Evolutionary conservation across 2,113 vertebrate genomes (phyloP).

Genomic region (Paracanthobrama guichenoti): DNA sequence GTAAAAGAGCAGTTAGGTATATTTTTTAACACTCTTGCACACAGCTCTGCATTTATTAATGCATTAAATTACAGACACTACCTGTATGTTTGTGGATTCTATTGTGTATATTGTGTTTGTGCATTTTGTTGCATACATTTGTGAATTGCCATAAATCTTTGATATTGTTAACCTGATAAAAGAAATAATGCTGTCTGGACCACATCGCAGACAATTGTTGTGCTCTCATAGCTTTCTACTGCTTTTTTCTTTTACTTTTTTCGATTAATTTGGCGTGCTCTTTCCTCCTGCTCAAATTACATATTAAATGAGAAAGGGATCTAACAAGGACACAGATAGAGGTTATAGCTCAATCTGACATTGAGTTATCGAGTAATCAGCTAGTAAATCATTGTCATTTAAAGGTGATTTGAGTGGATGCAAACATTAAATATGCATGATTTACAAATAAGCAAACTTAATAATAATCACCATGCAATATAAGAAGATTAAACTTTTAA

Average conservation of each 20-base stretch:
- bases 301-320: neutral
- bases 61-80: neutral
- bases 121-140: neutral
- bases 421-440: conserved; percentile 12
- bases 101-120: neutral
- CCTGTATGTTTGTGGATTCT: neutral
- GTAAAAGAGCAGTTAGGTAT: neutral
- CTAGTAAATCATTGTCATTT: neutral
- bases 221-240: neutral
- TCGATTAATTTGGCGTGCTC: neutral
- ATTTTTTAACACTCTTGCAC: neutral
- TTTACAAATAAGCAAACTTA: neutral
- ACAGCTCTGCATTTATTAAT: neutral
- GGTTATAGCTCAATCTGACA: neutral
- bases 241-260: neutral
- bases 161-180: conserved; percentile 2
- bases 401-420: neutral
- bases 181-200: neutral
- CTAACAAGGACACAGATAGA: neutral
- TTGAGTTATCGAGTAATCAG: neutral
- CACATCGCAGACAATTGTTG: neutral
- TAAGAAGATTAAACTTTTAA: neutral
- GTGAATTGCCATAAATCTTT: too few species aligned
- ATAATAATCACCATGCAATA: neutral
- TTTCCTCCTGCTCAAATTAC: neutral